Evolutionary conservation across 2,888 invertebrate species (phyloP).

Genomic region (Saturnia pavonia): DNA sequence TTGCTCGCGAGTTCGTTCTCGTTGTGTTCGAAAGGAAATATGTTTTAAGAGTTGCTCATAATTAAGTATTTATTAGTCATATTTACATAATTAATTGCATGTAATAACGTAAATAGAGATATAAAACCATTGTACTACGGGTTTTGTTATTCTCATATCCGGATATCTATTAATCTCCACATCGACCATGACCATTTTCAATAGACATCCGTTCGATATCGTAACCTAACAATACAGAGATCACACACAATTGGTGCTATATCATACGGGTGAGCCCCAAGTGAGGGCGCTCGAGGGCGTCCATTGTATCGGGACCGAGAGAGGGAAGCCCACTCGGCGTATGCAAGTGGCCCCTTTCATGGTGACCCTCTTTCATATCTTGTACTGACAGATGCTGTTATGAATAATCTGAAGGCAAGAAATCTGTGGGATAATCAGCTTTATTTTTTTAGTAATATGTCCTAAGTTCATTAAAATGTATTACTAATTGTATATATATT

Average conservation of each 20-base stretch:
- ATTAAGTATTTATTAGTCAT: not conserved
- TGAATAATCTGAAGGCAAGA: not conserved
- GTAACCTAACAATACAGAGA: constrained; percentile 18
- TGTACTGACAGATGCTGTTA: constrained; percentile 11
- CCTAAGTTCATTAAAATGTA: not conserved
- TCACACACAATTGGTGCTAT: constrained; percentile 18
- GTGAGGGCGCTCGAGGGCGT: constrained; percentile 27
- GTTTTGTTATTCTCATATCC: constrained; percentile 15
- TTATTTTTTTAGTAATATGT: not conserved
- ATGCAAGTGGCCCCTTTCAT: constrained; percentile 33
- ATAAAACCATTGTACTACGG: not conserved
- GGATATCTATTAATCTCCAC: constrained; percentile 13
- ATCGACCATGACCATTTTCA: constrained; percentile 18
- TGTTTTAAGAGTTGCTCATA: no score
- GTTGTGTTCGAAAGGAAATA: no score
- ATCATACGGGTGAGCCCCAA: constrained; percentile 32
- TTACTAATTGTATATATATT: not conserved
- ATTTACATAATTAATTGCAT: not conserved
- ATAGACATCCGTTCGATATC: constrained; percentile 29
- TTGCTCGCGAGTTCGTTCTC: no score
- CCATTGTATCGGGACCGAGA: constrained; percentile 36
- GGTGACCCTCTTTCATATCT: constrained; percentile 26
- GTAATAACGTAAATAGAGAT: not conserved
- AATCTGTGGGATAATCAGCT: not conserved
- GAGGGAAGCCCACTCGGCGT: constrained; percentile 30